Evolutionary conservation across 1,140 invertebrate species (phyloP), one percentile per base, ranked within the genome.

Genomic region (Rhyacophila brunnea): DNA sequence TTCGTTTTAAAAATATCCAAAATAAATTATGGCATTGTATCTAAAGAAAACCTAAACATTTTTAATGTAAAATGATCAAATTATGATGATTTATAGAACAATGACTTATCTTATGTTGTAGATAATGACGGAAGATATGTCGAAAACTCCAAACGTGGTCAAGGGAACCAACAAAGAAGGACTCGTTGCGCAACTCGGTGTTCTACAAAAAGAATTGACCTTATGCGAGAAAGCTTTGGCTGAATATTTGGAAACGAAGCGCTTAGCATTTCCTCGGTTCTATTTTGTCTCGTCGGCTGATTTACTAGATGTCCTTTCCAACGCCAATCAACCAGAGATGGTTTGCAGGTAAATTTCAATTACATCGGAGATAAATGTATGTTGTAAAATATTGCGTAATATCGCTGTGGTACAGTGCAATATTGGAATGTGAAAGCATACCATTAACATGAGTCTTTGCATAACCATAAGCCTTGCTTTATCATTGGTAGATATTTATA

Each of bases 251-350:
- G 95, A 99, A 82, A 97, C 95, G 0, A 99, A 99, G 76, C 82
- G 96, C 68, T 80, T 97, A 34, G 93, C 93, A n/a, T 99, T 98
- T 79, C 95, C 96, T 17, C 82, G 93, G 71, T 98, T 98, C 79
- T 98, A 98, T 75, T 99, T 98, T 74, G 92, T 98, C 2, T 97
- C 95, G 11, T 95, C 93, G n/a, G 94, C 92, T 51, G 96, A 99
- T 82, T 77, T 98, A 28, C 76, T 99, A 18, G 96, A 98, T 74
- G 92, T 98, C 64, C 79, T 99, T 43, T 96, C 94, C 5, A 98
- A 97, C 77, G 95, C 95, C 58, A 97, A 96, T 73, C 90, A 95
- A 72, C 95, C 95, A 15, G 82, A 88, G 68, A 78, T 91, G 58
- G 90, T 94, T 4, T 85, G 87, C 52, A 75, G 74, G 77, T 79